A percentile compares a stretch with the other conserved stretches of the same genome.
Evolutionary conservation across 2,113 vertebrate genomes (phyloP).

Genomic region (Zapornia atra): DNA sequence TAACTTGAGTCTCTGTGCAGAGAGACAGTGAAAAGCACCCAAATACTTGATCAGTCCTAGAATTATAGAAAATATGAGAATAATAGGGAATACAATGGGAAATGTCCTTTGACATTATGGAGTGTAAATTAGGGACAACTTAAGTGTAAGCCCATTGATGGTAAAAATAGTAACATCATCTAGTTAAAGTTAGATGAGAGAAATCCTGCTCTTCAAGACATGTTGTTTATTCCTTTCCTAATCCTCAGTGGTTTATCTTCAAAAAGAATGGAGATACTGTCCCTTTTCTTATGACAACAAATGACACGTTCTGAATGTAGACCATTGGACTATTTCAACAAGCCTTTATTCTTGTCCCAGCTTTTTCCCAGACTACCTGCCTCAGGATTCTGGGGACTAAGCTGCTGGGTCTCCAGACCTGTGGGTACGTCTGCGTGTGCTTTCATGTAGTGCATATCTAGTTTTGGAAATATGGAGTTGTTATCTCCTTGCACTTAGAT

Average conservation of each 20-base stretch:
- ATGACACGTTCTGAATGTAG: not conserved
- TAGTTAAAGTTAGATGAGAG: not conserved
- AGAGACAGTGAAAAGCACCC: not conserved
- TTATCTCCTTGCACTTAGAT: not conserved
- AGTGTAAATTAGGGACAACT: not conserved
- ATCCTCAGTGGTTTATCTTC: not conserved
- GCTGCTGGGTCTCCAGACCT: not conserved
- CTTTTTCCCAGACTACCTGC: not conserved
- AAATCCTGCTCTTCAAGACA: not conserved
- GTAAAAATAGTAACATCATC: not conserved
- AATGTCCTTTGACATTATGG: not conserved
- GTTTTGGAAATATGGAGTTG: not conserved
- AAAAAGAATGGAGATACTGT: not conserved
- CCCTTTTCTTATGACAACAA: not conserved
- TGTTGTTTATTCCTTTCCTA: not conserved
- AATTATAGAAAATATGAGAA: not conserved
- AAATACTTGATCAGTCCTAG: not conserved
- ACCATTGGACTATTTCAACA: not conserved
- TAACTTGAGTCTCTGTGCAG: not conserved
- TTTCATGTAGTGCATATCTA: not conserved
- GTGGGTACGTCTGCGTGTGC: not conserved
- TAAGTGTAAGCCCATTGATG: not conserved
- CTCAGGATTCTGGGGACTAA: not conserved
- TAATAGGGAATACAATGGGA: not conserved
- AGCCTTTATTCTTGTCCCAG: not conserved